Evolutionary conservation across 2,888 invertebrate genomes (phyloP), one percentile per base, ranked within the genome.

Genomic region (Nephrocerus scutellatus): DNA sequence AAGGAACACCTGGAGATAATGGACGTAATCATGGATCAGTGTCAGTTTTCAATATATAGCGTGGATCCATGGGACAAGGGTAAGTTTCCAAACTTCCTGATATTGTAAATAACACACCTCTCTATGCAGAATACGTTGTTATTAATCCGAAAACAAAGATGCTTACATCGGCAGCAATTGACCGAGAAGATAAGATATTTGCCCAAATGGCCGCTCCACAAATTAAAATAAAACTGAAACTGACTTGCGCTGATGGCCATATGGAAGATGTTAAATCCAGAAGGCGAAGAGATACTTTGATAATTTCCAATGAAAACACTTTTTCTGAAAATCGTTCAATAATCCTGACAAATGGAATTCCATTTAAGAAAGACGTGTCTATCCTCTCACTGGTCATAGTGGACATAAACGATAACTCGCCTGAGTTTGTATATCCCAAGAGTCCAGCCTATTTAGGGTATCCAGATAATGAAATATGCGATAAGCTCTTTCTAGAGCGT

Each of bases 371-470:
- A 16, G 47, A 51, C 21, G 37, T 44, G 9, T 58, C 53, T 13
- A 39, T 52, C 15, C 30, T 60, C 12, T 41, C 47, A 10, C 33
- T 60, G 5, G 49, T 53, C 10, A 49, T 60, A 9, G 48, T 53
- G n/a, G 60, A 60, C 39, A 46, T 55, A 7, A 60, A 60, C 33
- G 57, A 59, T 37, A 55, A 60, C 47, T 29, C 35, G 6, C 60
- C 60, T 4, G 40, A 52, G 28, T 58, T 60, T 36, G 42, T 44
- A 7, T 33, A 47, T 34, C 49, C 52, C 18, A 29, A 42, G 8
- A 21, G 23, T 4, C 49, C 44, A 1, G 37, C 40, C 1, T 34
- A 40, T 22, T 39, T 60, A 13, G 60, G 53, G 3, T 60, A 55
- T 49, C 59, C 60, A 2, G 46, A 49, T 12, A 28, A 41, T 3